These are phyloP conservation scores for Lasioglossum morio DNA, from an alignment of 2,888 invertebrate genomes.

Conservation along the genomic window DNA sequence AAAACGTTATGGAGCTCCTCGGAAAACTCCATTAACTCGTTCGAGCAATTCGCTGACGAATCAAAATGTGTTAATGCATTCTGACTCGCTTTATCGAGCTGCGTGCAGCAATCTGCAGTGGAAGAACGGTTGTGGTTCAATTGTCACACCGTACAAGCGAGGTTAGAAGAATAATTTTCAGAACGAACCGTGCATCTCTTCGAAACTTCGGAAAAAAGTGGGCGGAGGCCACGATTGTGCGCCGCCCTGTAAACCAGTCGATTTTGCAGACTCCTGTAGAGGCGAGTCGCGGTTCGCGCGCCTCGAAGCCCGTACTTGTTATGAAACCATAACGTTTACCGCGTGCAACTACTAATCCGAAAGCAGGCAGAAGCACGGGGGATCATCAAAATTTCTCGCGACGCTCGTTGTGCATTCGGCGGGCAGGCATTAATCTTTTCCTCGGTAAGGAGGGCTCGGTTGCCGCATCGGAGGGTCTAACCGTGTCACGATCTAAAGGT, in stretches of 20 bases:
- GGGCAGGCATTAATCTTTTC: constrained; percentile 47
- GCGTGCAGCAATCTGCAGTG: background rate
- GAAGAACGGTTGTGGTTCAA: background rate
- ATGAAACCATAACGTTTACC: background rate
- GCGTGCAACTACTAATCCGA: background rate
- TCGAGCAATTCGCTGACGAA: background rate
- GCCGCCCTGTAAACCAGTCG: background rate
- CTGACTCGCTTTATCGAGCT: background rate
- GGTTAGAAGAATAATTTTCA: background rate
- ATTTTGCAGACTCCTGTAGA: background rate
- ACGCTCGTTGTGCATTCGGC: constrained; percentile 6
- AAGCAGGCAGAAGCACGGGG: background rate
- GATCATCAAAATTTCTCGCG: constrained; percentile 25
- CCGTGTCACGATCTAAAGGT: constrained; percentile 70
- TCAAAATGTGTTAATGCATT: background rate
- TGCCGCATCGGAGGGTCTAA: constrained; percentile 59
- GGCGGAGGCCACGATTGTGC: background rate
- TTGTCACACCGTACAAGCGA: background rate
- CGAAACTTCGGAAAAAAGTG: background rate
- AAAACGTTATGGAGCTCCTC: background rate
- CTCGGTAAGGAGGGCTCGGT: constrained; percentile 45
- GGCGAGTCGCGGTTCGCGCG: background rate
- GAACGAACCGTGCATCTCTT: too few species aligned
- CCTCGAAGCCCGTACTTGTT: background rate
- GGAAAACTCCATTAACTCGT: background rate